Percentiles rank a stretch among this genome's conserved stretches.
Evolutionary conservation across 2,888 invertebrate genomes (phyloP).

Genomic region (Escarpia spicata): DNA sequence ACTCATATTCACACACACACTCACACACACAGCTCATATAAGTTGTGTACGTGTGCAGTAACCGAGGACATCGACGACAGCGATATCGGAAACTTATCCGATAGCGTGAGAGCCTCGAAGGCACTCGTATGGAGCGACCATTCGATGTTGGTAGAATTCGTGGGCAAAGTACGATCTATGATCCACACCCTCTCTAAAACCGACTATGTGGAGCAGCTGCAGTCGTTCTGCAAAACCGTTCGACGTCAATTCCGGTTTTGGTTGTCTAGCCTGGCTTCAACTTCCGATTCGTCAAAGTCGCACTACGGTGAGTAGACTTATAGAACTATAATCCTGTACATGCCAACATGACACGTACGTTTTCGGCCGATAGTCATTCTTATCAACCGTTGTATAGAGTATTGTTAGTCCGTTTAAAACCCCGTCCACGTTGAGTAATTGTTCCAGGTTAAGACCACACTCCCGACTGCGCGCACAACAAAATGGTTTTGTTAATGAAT

Average conservation of each 20-base stretch:
- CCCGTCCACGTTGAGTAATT: too few species aligned
- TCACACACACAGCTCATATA: not conserved
- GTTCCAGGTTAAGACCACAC: not conserved
- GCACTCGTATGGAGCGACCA: not conserved
- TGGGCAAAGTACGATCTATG: not conserved
- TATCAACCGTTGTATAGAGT: not conserved
- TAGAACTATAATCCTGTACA: too few species aligned
- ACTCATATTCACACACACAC: too few species aligned
- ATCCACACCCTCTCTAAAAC: not conserved
- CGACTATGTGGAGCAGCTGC: not conserved
- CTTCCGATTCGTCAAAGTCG: not conserved
- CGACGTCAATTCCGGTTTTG: not conserved
- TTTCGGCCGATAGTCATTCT: not conserved
- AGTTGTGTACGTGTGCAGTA: not conserved
- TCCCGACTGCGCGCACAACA: not conserved
- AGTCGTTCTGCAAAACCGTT: not conserved
- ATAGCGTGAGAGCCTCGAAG: not conserved
- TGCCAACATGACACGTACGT: not conserved
- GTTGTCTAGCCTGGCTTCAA: not conserved
- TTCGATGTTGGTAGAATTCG: not conserved
- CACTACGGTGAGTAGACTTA: not conserved
- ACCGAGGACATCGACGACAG: not conserved
- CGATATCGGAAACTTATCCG: not conserved
- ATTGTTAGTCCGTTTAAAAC: too few species aligned
- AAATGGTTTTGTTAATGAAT: not conserved